Evolutionary conservation across 2,888 invertebrate species (phyloP).

Genomic region (Gymnoscelis rufifasciata): DNA sequence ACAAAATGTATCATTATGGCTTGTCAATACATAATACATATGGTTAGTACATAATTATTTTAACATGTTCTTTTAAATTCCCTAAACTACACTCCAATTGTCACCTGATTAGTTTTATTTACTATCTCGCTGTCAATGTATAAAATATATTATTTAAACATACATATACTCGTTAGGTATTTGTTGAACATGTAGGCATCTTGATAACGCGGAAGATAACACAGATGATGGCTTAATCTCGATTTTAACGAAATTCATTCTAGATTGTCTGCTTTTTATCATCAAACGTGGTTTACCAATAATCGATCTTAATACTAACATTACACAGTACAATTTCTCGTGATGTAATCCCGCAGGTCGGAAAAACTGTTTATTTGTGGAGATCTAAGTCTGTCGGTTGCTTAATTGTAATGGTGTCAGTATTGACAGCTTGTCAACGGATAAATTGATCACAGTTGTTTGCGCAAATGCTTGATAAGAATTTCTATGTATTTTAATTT

Average conservation of each 20-base stretch:
- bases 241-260: slow-evolving; percentile 70
- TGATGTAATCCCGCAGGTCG: slow-evolving; percentile 30
- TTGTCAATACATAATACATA: too few species aligned
- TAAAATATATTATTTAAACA: slow-evolving; percentile 57
- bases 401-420: slow-evolving; percentile 76
- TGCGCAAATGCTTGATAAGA: slow-evolving; percentile 73
- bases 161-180: slow-evolving; percentile 52
- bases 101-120: slow-evolving; percentile 51
- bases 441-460: slow-evolving; percentile 76
- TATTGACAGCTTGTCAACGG: slow-evolving; percentile 72
- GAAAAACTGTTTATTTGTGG: slow-evolving; percentile 51
- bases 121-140: slow-evolving; percentile 60
- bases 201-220: slow-evolving; percentile 67
- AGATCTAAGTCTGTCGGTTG: slow-evolving; percentile 64
- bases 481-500: slow-evolving; percentile 72
- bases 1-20: too few species aligned
- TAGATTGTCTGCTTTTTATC: slow-evolving; percentile 49
- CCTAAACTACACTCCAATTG: slow-evolving; percentile 31
- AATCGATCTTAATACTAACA: slow-evolving; percentile 30
- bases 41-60: too few species aligned
- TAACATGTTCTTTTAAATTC: not conserved
- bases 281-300: slow-evolving; percentile 18
- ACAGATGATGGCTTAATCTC: slow-evolving; percentile 75
- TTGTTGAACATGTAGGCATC: slow-evolving; percentile 55
- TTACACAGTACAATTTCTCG: slow-evolving; percentile 44